These are phyloP conservation scores for Heliconius hermathena DNA, from an alignment of 1,140 invertebrate genomes.

Conservation along the genomic window DNA sequence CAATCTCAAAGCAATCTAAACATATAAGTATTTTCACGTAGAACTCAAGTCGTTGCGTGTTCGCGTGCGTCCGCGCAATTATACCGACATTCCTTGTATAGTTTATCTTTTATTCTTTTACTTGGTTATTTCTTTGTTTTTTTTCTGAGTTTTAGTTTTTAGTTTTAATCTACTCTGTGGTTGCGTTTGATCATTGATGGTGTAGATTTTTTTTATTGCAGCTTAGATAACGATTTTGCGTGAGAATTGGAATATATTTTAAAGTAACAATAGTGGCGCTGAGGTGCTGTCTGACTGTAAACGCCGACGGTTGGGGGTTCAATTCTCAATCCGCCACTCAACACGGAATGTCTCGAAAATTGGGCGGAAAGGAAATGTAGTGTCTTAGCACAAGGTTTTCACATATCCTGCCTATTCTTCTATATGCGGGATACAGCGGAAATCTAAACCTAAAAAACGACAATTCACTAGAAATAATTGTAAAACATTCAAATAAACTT, in stretches of 20 bases:
- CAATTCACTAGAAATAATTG: no score
- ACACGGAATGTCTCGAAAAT: no score
- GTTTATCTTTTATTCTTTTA: constrained; percentile 12
- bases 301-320: no score
- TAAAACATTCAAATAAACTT: no score
- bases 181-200: neutral
- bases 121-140: constrained; percentile 9
- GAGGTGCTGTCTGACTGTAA: no score
- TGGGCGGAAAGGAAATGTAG: no score
- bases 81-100: neutral
- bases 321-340: no score
- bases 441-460: neutral
- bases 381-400: no score
- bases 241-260: neutral
- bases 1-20: neutral
- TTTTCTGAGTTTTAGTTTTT: neutral
- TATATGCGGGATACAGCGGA: no score
- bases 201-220: neutral
- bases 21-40: neutral
- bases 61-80: constrained; percentile 18
- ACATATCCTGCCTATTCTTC: no score
- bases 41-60: neutral
- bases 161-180: neutral
- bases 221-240: neutral
- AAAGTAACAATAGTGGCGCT: no score